phyloP scores from a whole-genome alignment of 1,140 invertebrate genomes.

The Papilio polyxenes region DNA sequence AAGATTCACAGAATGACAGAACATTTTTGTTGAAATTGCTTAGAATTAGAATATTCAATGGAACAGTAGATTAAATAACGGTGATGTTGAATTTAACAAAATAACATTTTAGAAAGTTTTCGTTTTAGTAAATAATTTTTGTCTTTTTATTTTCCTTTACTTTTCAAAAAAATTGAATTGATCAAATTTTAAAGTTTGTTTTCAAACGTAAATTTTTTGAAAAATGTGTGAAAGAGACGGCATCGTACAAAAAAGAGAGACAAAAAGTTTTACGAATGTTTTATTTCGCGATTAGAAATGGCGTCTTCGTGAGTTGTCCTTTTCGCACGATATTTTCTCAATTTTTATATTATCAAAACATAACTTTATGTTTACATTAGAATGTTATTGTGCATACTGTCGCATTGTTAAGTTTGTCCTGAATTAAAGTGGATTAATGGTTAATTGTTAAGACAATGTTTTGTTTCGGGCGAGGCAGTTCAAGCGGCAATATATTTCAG shows the following conservation, averaged over 20 bases:
- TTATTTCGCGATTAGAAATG: conserved; percentile 60
- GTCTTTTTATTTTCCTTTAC: neutral
- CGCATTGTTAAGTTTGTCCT: conserved; percentile 41
- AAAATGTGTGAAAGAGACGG: conserved; percentile 32
- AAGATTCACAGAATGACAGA: neutral
- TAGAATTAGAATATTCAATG: neutral
- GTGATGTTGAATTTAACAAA: neutral
- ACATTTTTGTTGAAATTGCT: neutral
- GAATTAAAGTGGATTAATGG: conserved; percentile 40
- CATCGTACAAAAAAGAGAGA: conserved; percentile 35
- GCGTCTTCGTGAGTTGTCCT: conserved; percentile 78
- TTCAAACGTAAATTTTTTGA: conserved; percentile 23
- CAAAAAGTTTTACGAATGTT: neutral
- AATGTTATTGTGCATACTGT: conserved; percentile 40
- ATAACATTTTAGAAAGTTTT: neutral
- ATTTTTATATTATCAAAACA: conserved; percentile 61
- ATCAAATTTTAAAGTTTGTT: neutral
- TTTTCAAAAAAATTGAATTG: too few species aligned
- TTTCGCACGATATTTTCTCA: conserved; percentile 68
- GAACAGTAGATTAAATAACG: too few species aligned
- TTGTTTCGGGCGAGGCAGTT: conserved; percentile 57
- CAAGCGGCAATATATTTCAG: conserved; percentile 41
- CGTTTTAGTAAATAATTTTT: neutral
- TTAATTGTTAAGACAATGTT: conserved; percentile 53
- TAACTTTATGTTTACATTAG: conserved; percentile 53